phyloP scores from a whole-genome alignment of 2,113 vertebrate genomes.

The Periophthalmus modestus region DNA sequence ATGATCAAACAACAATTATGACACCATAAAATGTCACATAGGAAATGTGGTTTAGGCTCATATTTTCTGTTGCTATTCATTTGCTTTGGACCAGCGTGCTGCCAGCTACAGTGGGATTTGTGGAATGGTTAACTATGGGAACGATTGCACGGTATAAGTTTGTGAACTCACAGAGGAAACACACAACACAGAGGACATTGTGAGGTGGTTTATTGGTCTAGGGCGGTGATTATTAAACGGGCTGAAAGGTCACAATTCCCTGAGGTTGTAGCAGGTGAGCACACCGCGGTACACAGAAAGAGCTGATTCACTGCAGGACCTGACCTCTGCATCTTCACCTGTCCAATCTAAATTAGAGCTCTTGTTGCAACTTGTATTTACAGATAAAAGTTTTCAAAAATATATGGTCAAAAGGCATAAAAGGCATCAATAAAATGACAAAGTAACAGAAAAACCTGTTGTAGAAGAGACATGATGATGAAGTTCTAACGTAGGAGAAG shows the following conservation, averaged over 20 bases:
- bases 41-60: conserved; percentile 48
- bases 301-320: not conserved
- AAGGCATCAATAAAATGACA: too few relatives aligned
- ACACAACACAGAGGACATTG: conserved; percentile 18
- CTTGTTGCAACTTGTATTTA: not conserved
- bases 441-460: too few relatives aligned
- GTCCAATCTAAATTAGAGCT: not conserved
- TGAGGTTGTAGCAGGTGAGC: conserved; percentile 21
- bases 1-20: conserved; percentile 40
- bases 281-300: conserved; percentile 3
- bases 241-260: conserved; percentile 28
- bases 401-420: too few relatives aligned
- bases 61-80: conserved; percentile 35
- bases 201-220: conserved; percentile 25
- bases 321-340: not conserved
- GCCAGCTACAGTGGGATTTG: conserved; percentile 12
- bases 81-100: conserved; percentile 7
- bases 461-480: too few relatives aligned
- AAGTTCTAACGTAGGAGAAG: too few relatives aligned
- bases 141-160: conserved; percentile 11
- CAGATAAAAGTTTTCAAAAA: not conserved
- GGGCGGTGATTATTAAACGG: conserved; percentile 19
- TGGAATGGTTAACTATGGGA: conserved; percentile 25
- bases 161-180: conserved; percentile 20
- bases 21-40: conserved; percentile 33